Conservation (phyloP, 1,140 invertebrate genomes). For the Maconellicoccus hirsutus region DNA sequence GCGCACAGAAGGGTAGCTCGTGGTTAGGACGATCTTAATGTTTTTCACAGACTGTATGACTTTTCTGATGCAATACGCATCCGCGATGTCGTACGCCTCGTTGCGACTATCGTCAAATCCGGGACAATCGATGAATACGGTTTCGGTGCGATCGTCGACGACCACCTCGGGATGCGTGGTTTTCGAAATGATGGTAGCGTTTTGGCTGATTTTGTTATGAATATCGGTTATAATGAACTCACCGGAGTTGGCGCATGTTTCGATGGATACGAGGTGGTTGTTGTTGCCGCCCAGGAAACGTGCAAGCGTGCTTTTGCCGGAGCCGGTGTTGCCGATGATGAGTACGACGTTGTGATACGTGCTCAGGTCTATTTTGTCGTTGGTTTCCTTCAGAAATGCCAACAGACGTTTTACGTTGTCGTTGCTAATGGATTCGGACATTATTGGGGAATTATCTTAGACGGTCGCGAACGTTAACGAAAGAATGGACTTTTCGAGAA, state of each 20-base stretch:
- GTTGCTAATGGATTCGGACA: neutral
- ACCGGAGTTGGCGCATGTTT: too few relatives aligned
- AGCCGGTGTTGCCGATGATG: slow-evolving; percentile 29
- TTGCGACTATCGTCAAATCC: slow-evolving; percentile 30
- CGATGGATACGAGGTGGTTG: neutral
- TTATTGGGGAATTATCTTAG: too few relatives aligned
- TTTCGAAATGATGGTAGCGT: neutral
- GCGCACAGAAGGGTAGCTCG: slow-evolving; percentile 26
- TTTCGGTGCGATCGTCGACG: slow-evolving; percentile 20
- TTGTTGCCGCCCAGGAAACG: slow-evolving; percentile 27
- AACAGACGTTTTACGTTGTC: neutral
- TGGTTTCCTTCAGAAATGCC: neutral
- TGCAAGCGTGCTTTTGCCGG: slow-evolving; percentile 29
- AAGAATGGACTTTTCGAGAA: too few relatives aligned
- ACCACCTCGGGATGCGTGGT: slow-evolving; percentile 5
- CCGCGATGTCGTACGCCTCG: slow-evolving; percentile 27
- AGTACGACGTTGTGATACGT: slow-evolving; percentile 24
- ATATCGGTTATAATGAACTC: neutral
- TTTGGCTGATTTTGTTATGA: too few relatives aligned
- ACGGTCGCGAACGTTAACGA: too few relatives aligned
- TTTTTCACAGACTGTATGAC: slow-evolving; percentile 23
- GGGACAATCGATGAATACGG: slow-evolving; percentile 28
- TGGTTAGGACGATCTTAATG: slow-evolving; percentile 28
- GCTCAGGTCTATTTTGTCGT: neutral
- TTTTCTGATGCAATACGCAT: slow-evolving; percentile 28